phyloP scores from a whole-genome alignment of 2,888 invertebrate species.

The Drosophila ezoana region DNA sequence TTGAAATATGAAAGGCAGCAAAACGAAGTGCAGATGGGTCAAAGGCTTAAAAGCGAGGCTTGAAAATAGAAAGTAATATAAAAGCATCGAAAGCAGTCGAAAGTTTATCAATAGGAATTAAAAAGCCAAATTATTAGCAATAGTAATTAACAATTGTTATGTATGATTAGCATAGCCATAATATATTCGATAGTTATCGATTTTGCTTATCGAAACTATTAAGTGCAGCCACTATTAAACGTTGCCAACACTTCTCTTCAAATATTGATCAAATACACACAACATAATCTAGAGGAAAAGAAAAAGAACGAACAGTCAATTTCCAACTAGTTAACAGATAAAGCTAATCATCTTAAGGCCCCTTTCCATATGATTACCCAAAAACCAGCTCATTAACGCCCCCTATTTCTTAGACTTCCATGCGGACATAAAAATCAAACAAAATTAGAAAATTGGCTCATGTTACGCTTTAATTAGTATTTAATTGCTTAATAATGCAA shows the following conservation, averaged over 20 bases:
- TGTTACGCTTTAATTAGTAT: slow-evolving; percentile 77
- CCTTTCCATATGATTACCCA: neutral
- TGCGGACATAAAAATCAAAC: slow-evolving; percentile 19
- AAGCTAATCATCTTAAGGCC: slow-evolving; percentile 43
- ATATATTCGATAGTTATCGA: too few relatives aligned
- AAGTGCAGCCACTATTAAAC: too few relatives aligned
- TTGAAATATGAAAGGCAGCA: slow-evolving; percentile 9
- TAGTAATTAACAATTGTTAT: too few relatives aligned
- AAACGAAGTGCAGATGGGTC: slow-evolving; percentile 3
- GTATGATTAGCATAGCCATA: too few relatives aligned
- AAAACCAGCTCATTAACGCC: slow-evolving; percentile 35
- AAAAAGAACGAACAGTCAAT: too few relatives aligned
- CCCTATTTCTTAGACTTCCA: neutral
- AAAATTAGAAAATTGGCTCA: slow-evolving; percentile 61
- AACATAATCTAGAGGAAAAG: too few relatives aligned
- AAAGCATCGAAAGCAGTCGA: too few relatives aligned
- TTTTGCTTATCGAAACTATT: too few relatives aligned
- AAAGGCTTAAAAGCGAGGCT: neutral
- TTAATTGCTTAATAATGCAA: slow-evolving; percentile 77
- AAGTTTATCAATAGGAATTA: too few relatives aligned
- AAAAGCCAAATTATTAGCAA: too few relatives aligned
- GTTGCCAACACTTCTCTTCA: too few relatives aligned
- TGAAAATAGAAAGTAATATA: neutral
- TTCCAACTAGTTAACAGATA: slow-evolving; percentile 43
- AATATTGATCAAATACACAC: too few relatives aligned